Conservation (phyloP, 2,797 vertebrate genomes). For the Myripristis jacobus region DNA sequence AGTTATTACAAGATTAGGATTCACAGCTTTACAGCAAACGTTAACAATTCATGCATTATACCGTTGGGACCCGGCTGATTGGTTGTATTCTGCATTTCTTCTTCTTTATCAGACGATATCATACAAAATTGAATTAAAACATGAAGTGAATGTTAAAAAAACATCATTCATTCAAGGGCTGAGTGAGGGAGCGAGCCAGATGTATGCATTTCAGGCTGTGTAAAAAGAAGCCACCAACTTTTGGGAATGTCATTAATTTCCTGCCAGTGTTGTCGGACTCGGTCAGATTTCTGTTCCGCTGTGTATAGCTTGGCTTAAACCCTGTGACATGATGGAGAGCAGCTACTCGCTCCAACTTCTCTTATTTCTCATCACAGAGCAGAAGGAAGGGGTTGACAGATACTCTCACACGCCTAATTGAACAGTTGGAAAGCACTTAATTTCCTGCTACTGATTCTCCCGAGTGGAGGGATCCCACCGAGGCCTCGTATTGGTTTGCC, state of each 20-base stretch:
- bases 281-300: constrained; percentile 50
- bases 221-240: constrained; percentile 38
- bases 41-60: neutral
- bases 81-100: neutral
- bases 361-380: constrained; percentile 49
- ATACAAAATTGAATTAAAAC: constrained; percentile 8
- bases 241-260: constrained; percentile 70
- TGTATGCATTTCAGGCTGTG: constrained; percentile 34
- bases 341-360: constrained; percentile 39
- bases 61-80: neutral
- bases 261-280: constrained; percentile 51
- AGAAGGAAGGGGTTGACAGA: constrained; percentile 39
- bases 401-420: constrained; percentile 56
- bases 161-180: constrained; percentile 6
- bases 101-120: neutral
- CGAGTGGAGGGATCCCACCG: constrained; percentile 36
- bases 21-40: neutral
- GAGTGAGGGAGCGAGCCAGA: constrained; percentile 21
- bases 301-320: constrained; percentile 66
- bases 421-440: constrained; percentile 48
- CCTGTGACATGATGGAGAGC: constrained; percentile 53
- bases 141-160: constrained; percentile 15
- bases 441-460: constrained; percentile 65
- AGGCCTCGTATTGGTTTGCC: constrained; percentile 11
- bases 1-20: too few relatives aligned